Conservation (phyloP, 2,113 vertebrate genomes). For the Gymnocephalus cernua region DNA sequence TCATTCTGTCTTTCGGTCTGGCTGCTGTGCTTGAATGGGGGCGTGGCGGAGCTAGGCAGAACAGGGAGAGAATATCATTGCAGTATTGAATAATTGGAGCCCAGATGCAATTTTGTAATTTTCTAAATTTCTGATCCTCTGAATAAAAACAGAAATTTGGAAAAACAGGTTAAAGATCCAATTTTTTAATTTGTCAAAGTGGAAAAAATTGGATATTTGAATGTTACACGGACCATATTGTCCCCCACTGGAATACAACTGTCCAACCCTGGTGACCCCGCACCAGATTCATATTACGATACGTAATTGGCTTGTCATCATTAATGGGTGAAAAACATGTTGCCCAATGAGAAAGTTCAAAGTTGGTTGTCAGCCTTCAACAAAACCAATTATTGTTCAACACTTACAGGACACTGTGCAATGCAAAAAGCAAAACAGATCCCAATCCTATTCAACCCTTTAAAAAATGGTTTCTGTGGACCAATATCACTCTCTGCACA, state of each 20-base stretch:
- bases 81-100: too few relatives aligned
- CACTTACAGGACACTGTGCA: not conserved
- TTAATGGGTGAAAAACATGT: slow-evolving; percentile 26
- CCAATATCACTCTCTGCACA: not conserved
- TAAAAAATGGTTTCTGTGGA: not conserved
- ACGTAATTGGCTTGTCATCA: slow-evolving; percentile 3
- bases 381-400: slow-evolving; percentile 14
- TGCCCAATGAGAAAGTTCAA: not conserved
- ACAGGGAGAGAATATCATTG: too few relatives aligned
- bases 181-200: too few relatives aligned
- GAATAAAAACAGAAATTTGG: too few relatives aligned
- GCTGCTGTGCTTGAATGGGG: too few relatives aligned
- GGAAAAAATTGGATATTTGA: too few relatives aligned
- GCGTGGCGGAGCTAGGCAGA: too few relatives aligned
- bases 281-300: not conserved
- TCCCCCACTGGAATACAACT: not conserved
- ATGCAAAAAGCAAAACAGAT: not conserved
- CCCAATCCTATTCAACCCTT: not conserved
- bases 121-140: too few relatives aligned
- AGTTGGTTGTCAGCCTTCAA: not conserved
- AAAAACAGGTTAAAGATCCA: too few relatives aligned
- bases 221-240: too few relatives aligned
- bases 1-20: too few relatives aligned
- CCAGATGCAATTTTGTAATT: too few relatives aligned
- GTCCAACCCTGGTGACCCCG: not conserved